Evolutionary conservation across 2,888 invertebrate species (phyloP), one percentile per base, ranked within the genome.

Genomic region (Himalopsyche kuldschensis): DNA sequence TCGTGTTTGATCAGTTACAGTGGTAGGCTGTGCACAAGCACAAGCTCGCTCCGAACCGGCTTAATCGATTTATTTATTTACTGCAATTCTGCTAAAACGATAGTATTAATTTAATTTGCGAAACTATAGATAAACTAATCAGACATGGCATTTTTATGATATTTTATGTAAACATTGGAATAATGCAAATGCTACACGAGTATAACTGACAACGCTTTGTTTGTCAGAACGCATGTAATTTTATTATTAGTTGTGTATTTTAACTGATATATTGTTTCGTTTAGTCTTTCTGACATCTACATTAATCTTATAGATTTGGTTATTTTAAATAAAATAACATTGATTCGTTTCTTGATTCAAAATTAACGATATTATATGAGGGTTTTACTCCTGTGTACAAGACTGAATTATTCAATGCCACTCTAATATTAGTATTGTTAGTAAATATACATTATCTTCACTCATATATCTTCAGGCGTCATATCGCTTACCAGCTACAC

Each of bases 1-100:
- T 81, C 76, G 48, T 48, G 32, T 76, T 76, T 81, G 15, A 35
- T 31, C 80, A 80, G 30, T 75, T 31, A 75, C 75, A 75, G 10
- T 27, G 78, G 78, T 27, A 41, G 46, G 78, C 46, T 77, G 32
- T 77, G 41, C 77, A 20, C 41, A 35, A 35, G 41, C 77, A 20
- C 41, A 35, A 35, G 20, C 17, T 77, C 32, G 20, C 30, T 77
- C 15, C 77, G 35, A 77, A 77, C 41, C 32, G 41, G 41, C 77
- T 77, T 77, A 77, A 77, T 77, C 31, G 20, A 77, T 77, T 77
- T 41, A 77, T 27, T 77, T 32, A 77, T 27, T 27, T 79, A 10
- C 47, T 48, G 47, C n/a, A 48, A 79, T 30, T 30, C 3, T 24
- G 41, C 15, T 41, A 5, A 55, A 55, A 55, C 24, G 55, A 55